Evolutionary conservation across 1,140 invertebrate species (phyloP).

Genomic region (Drosophila repletoides): DNA sequence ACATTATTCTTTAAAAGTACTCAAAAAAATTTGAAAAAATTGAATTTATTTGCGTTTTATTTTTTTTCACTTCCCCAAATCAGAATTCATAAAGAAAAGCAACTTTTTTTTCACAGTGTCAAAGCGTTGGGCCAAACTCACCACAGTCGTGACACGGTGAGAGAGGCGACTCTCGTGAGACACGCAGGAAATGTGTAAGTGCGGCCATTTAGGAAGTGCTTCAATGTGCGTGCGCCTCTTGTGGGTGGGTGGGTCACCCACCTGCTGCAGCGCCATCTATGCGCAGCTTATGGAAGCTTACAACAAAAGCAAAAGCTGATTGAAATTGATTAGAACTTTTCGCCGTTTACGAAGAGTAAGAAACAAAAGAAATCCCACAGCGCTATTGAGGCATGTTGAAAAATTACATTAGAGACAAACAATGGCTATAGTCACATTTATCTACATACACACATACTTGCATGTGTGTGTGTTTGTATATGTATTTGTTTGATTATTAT

Average conservation of each 20-base stretch:
- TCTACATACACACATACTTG: too few species aligned
- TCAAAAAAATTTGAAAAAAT: neutral
- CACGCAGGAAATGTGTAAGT: conserved; percentile 51
- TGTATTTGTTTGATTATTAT: conserved; percentile 68
- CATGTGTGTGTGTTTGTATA: too few species aligned
- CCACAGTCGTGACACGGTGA: conserved; percentile 53
- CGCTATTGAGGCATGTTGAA: conserved; percentile 24
- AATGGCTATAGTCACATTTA: conserved; percentile 22
- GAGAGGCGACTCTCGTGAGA: conserved; percentile 9
- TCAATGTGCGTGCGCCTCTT: conserved; percentile 11
- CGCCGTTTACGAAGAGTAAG: neutral
- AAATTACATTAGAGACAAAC: conserved; percentile 46
- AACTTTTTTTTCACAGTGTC: neutral
- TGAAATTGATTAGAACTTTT: conserved; percentile 26
- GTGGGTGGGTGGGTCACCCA: neutral
- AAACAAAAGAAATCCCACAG: neutral
- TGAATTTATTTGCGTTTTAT: neutral
- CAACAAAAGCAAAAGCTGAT: neutral
- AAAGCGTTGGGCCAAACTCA: conserved; percentile 39
- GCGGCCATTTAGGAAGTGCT: conserved; percentile 39
- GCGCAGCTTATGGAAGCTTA: conserved; percentile 46
- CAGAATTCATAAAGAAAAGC: neutral
- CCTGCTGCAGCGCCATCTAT: conserved; percentile 49
- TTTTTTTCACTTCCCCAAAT: too few species aligned
- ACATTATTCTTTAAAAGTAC: too few species aligned